These are phyloP conservation scores for Eucera pruinosa DNA, from an alignment of 2,888 invertebrate species.

Conservation along the genomic window DNA sequence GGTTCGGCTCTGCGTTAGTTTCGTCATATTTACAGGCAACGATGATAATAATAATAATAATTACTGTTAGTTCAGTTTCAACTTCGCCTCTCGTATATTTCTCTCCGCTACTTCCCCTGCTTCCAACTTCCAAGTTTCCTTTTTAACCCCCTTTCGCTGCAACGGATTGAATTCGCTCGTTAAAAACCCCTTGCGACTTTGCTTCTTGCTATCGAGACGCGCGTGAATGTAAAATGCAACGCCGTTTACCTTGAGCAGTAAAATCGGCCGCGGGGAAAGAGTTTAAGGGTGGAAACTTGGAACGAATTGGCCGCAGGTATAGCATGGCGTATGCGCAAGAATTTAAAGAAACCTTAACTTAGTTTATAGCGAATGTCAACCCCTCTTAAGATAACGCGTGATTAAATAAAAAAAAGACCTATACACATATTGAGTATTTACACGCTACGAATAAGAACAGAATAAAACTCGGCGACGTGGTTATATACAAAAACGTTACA, in stretches of 20 bases:
- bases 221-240: background rate
- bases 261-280: no score
- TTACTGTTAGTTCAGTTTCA: background rate
- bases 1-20: background rate
- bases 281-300: no score
- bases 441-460: constrained; percentile 14
- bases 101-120: background rate
- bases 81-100: no score
- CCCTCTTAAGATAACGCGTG: background rate
- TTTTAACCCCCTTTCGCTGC: no score
- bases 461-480: constrained; percentile 6
- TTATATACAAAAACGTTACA: constrained; percentile 18
- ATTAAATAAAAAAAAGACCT: constrained; percentile 9
- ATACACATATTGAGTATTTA: constrained; percentile 21
- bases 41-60: no score
- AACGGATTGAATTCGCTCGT: no score
- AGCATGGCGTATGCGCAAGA: no score
- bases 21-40: constrained; percentile 38
- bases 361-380: background rate
- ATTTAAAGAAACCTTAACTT: background rate
- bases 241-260: no score
- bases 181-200: no score
- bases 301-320: no score
- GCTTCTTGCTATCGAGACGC: no score
- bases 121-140: background rate